These are phyloP conservation scores for Brachycybe producta DNA, from an alignment of 2,888 invertebrate genomes.

Conservation along the genomic window DNA sequence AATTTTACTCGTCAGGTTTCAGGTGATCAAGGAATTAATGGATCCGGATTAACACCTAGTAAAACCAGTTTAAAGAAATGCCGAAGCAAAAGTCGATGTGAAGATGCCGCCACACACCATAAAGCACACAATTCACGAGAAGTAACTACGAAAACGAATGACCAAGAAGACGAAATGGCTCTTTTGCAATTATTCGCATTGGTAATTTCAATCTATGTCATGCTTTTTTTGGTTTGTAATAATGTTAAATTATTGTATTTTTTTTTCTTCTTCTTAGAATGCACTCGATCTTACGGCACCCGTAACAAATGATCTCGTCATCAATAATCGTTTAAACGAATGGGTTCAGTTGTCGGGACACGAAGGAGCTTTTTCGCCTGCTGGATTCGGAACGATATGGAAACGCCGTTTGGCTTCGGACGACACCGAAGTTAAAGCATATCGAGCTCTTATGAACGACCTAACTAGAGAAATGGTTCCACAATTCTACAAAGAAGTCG, in stretches of 20 bases:
- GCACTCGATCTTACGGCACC: constrained; percentile 81
- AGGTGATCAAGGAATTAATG: constrained; percentile 11
- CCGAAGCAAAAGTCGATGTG: too few species aligned
- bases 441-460: constrained; percentile 65
- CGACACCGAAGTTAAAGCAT: constrained; percentile 40
- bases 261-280: constrained; percentile 49
- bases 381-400: constrained; percentile 86
- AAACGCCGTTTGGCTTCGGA: constrained; percentile 59
- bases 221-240: not conserved
- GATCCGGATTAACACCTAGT: not conserved
- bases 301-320: constrained; percentile 71
- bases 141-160: too few species aligned
- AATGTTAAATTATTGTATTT: not conserved
- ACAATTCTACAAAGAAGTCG: constrained; percentile 62
- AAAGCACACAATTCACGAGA: too few species aligned
- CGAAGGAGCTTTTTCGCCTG: constrained; percentile 70
- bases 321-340: constrained; percentile 40
- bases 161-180: constrained; percentile 42
- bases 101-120: constrained; percentile 4
- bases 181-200: constrained; percentile 61
- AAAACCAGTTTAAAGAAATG: too few species aligned
- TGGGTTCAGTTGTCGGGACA: constrained; percentile 93
- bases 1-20: constrained; percentile 6
- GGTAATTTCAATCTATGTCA: constrained; percentile 40
- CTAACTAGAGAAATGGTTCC: constrained; percentile 61